Base-by-base conservation (phyloP, 2,888 invertebrate species). In the Oscheius myriophilus region DNA sequence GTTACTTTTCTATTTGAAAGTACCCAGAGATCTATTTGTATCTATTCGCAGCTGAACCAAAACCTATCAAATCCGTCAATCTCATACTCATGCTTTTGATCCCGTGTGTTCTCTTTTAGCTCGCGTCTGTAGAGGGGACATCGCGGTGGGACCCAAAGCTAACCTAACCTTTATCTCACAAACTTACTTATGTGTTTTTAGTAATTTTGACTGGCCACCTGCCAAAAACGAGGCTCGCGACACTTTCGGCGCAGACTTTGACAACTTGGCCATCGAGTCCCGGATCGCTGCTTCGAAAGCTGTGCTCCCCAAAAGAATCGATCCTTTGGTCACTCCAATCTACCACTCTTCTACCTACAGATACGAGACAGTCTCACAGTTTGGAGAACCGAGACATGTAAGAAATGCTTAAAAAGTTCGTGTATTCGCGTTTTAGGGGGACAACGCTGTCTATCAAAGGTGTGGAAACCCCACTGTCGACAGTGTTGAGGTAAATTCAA, bases 381-480 rank as follows among this genome's bases (percentile, higher is more conserved):
- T 69, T 52, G 42, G 45, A 42, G 69, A 71, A 41, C 58, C 65
- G 0, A 76, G 73, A 23, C 79, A 79, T 65, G 76, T 74, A 52
- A 57, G 62, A 42, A 14, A 42, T 7, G 14, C n/a, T 9, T 9
- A 43, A 2, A 21, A 52, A 3, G 2, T 7, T 18, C 4, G 33
- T 3, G 9, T 3, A 33, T 6, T 33, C 9, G 9, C 11, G 4
- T 4, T 67, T 51, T 46, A 78, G 70, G 80, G 76, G 2, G 61
- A 70, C 9, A 76, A 75, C 55, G 72, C 64, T 51, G 73, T 76
- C 18, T 80, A 80, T 23, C 71, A 69, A 25, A 58, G 79, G n/a
- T 76, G 75, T 57, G 75, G 75, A 61, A 81, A 81, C 49, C 81
- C 81, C 33, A 81, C 81, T 16, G 73, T 75, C 4, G 78, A 76